These are phyloP conservation scores for Drosophila pruinosa DNA, from an alignment of 1,140 invertebrate species.

Conservation along the genomic window DNA sequence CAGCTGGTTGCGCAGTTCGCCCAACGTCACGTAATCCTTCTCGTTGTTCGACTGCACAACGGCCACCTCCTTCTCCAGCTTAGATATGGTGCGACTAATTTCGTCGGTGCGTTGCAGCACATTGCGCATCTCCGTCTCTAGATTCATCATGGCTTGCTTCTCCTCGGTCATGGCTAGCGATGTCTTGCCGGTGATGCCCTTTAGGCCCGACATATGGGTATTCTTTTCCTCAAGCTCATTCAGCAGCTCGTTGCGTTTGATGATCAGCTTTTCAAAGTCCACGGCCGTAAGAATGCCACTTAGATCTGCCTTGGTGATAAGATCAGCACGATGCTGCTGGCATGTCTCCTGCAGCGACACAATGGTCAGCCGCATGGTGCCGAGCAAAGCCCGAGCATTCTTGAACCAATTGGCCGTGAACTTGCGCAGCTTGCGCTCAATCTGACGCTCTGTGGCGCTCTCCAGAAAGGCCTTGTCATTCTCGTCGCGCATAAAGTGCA, in stretches of 20 bases:
- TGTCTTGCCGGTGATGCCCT: conserved; percentile 80
- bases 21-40: conserved; percentile 50
- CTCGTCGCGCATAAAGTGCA: conserved; percentile 72
- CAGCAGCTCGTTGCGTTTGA: conserved; percentile 80
- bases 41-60: conserved; percentile 53
- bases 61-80: conserved; percentile 68
- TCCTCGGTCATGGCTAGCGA: conserved; percentile 74
- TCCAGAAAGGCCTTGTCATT: conserved; percentile 58
- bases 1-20: conserved; percentile 50
- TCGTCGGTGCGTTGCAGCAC: conserved; percentile 60
- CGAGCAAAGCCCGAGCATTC: conserved; percentile 66
- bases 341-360: conserved; percentile 72
- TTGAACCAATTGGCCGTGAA: conserved; percentile 78
- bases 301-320: conserved; percentile 78
- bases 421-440: conserved; percentile 74
- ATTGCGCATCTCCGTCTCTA: conserved; percentile 65
- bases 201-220: conserved; percentile 76
- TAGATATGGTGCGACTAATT: conserved; percentile 56
- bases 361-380: conserved; percentile 74
- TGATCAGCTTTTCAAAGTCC: conserved; percentile 83
- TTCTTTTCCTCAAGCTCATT: conserved; percentile 82
- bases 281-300: conserved; percentile 82
- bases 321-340: conserved; percentile 65
- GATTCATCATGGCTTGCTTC: conserved; percentile 72
- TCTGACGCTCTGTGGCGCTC: conserved; percentile 67